These are phyloP conservation scores for Torymus auratus DNA, from an alignment of 2,888 invertebrate species.

Conservation along the genomic window DNA sequence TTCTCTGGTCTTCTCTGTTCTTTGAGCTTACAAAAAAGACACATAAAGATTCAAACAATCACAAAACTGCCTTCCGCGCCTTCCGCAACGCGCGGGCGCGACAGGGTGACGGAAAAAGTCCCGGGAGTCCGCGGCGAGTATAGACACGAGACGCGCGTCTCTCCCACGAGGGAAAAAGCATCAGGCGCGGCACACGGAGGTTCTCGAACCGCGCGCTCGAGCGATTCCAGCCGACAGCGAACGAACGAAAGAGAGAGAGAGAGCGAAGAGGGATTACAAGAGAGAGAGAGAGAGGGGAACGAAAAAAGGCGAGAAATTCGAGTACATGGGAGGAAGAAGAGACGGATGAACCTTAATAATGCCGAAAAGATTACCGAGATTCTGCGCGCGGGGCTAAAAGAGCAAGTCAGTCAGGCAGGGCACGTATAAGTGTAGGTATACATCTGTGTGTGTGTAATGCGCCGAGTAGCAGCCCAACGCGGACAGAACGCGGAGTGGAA, in stretches of 20 bases:
- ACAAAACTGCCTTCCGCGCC: too few species aligned
- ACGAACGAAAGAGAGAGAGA: too few species aligned
- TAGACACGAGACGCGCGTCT: too few species aligned
- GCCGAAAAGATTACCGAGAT: conserved; percentile 32
- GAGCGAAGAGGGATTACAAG: neutral
- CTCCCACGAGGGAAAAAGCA: neutral
- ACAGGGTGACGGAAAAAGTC: neutral
- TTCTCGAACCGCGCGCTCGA: too few species aligned
- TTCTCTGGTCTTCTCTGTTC: too few species aligned
- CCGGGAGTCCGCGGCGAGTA: neutral
- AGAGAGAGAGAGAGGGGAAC: neutral
- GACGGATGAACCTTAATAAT: conserved; percentile 22
- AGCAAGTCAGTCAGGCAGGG: neutral
- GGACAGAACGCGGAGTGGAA: too few species aligned
- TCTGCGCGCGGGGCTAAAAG: neutral
- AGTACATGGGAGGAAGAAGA: conserved; percentile 7
- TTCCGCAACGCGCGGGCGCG: neutral
- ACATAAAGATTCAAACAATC: too few species aligned
- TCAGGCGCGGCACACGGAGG: neutral
- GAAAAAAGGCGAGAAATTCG: conserved; percentile 5
- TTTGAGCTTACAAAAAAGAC: too few species aligned
- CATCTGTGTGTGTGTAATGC: too few species aligned
- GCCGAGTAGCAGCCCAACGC: too few species aligned
- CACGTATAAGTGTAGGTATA: neutral
- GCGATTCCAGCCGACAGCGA: too few species aligned